These are phyloP conservation scores for Dryas iulia DNA, from an alignment of 1,140 invertebrate genomes.

Conservation along the genomic window DNA sequence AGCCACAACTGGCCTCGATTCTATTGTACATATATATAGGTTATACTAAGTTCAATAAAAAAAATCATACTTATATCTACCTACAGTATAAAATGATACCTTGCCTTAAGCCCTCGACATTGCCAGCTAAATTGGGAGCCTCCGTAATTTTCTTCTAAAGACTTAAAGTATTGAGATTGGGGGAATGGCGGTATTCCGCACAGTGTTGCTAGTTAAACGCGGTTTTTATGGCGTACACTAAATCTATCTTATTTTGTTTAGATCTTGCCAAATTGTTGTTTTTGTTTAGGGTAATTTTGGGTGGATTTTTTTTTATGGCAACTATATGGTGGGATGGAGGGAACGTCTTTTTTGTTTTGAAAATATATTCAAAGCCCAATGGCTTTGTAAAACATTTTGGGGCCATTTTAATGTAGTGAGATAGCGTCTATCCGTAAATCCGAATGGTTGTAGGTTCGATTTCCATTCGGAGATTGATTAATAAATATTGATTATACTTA, in stretches of 20 bases:
- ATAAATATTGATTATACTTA: too few relatives aligned
- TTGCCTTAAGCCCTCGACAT: slow-evolving; percentile 52
- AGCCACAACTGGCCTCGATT: not conserved
- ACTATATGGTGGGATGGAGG: not conserved
- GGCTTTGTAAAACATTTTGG: too few relatives aligned
- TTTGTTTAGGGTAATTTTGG: not conserved
- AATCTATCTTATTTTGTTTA: slow-evolving; percentile 1
- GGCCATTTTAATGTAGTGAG: too few relatives aligned
- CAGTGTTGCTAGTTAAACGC: slow-evolving; percentile 15
- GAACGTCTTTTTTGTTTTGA: not conserved
- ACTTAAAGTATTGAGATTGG: slow-evolving; percentile 1
- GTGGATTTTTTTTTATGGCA: not conserved
- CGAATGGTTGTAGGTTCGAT: too few relatives aligned
- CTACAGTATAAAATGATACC: slow-evolving; percentile 45
- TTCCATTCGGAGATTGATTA: too few relatives aligned
- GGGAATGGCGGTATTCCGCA: slow-evolving; percentile 6
- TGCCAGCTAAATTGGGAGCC: slow-evolving; percentile 56
- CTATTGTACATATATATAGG: too few relatives aligned
- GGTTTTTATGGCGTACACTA: slow-evolving; percentile 12
- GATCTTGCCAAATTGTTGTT: not conserved
- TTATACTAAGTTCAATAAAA: too few relatives aligned
- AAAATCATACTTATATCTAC: not conserved
- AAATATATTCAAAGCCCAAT: not conserved
- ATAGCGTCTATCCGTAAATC: too few relatives aligned
- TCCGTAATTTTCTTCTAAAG: slow-evolving; percentile 8